Evolutionary conservation across 2,888 invertebrate genomes (phyloP).

Genomic region (Sphaerophoria taeniata): DNA sequence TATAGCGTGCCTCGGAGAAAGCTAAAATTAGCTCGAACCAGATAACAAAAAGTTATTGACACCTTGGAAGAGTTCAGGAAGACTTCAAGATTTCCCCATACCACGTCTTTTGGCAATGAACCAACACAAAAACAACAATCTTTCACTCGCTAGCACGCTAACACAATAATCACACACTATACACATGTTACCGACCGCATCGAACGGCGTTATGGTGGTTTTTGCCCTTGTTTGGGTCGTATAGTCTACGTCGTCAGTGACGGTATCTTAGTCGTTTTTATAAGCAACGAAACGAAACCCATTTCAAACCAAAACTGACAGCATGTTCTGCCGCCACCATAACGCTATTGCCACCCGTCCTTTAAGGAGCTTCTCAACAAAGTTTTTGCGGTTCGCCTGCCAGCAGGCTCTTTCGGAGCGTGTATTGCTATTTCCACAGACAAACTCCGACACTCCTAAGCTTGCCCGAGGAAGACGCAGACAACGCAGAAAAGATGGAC

Average conservation of each 20-base stretch:
- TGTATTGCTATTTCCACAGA: neutral
- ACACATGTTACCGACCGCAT: neutral
- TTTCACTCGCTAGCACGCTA: constrained; percentile 49
- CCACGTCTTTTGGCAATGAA: constrained; percentile 9
- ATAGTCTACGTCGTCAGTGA: neutral
- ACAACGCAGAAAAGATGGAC: constrained; percentile 22
- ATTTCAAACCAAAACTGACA: constrained; percentile 29
- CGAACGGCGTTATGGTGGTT: constrained; percentile 3
- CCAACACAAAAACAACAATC: constrained; percentile 43
- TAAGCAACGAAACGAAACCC: neutral
- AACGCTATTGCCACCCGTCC: neutral
- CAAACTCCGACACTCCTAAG: neutral
- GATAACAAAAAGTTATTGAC: constrained; percentile 31
- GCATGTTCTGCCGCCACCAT: constrained; percentile 3
- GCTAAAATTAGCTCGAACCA: constrained; percentile 19
- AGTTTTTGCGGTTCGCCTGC: constrained; percentile 45
- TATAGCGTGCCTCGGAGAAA: too few relatives aligned
- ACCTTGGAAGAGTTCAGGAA: constrained; percentile 3
- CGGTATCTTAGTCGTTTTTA: neutral
- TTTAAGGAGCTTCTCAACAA: constrained; percentile 63
- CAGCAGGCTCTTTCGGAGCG: neutral
- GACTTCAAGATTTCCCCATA: neutral
- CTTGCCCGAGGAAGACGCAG: neutral
- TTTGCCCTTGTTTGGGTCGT: neutral
- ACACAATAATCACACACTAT: constrained; percentile 58